Evolutionary conservation across 2,797 vertebrate genomes (phyloP).

Genomic region (Sebastes wilsoni): DNA sequence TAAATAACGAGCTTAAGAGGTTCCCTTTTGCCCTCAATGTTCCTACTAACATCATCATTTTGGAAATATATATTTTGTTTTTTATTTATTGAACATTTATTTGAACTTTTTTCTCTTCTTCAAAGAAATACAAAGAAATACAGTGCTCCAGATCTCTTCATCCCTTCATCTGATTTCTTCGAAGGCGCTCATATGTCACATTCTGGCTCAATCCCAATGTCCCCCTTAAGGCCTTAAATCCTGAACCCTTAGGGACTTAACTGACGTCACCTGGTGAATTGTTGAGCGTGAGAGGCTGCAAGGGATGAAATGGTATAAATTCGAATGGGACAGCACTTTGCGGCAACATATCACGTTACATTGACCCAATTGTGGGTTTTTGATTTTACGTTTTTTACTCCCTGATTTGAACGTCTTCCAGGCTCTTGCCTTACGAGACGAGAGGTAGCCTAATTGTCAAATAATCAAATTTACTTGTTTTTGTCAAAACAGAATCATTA

Average conservation of each 20-base stretch:
- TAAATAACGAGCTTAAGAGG: background rate
- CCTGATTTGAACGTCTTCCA: background rate
- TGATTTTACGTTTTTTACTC: background rate
- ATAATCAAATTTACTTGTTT: too few species aligned
- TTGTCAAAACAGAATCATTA: too few species aligned
- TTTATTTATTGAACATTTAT: background rate
- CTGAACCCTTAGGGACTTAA: too few species aligned
- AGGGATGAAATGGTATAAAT: too few species aligned
- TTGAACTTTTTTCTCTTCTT: background rate
- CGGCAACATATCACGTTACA: background rate
- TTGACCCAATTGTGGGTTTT: background rate
- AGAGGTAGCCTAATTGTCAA: too few species aligned
- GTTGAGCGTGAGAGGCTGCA: background rate
- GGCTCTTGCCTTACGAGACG: background rate
- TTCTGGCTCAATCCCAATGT: background rate
- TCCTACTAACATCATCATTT: background rate
- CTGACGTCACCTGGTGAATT: background rate
- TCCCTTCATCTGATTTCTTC: background rate
- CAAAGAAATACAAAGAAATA: background rate
- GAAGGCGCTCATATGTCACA: background rate
- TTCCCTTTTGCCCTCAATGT: background rate
- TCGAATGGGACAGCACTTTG: background rate
- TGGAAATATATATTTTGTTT: background rate
- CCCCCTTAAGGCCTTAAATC: too few species aligned
- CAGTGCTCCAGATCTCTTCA: background rate